Conservation (phyloP, 1,140 invertebrate species). For the Plectrocnemia conspersa region DNA sequence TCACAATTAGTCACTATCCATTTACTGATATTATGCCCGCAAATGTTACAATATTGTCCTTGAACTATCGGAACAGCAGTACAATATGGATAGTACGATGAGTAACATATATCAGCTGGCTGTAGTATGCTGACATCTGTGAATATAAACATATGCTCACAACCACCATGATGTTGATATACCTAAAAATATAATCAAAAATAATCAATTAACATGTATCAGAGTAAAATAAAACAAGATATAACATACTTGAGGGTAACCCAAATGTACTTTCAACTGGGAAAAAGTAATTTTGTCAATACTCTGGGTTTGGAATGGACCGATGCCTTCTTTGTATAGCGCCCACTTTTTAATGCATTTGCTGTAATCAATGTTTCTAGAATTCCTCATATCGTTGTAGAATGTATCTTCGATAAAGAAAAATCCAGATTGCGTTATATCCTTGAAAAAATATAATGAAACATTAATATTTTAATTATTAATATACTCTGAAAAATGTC, state of each 20-base stretch:
- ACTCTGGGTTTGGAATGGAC: slow-evolving; percentile 51
- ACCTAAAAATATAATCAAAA: slow-evolving; percentile 52
- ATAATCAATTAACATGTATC: slow-evolving; percentile 10
- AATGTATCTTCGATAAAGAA: slow-evolving; percentile 76
- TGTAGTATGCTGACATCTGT: slow-evolving; percentile 61
- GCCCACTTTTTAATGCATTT: slow-evolving; percentile 63
- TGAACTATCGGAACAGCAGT: slow-evolving; percentile 43
- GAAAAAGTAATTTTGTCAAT: slow-evolving; percentile 63
- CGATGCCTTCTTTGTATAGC: slow-evolving; percentile 44
- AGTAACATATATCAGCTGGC: slow-evolving; percentile 45
- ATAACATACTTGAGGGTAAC: slow-evolving; percentile 56
- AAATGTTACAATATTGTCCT: slow-evolving; percentile 53
- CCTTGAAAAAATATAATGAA: slow-evolving; percentile 46
- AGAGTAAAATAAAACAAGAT: slow-evolving; percentile 1
- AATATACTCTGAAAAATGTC: neutral
- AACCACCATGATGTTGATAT: slow-evolving; percentile 83
- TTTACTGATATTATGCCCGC: slow-evolving; percentile 47
- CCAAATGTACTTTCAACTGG: slow-evolving; percentile 62
- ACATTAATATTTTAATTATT: slow-evolving; percentile 7
- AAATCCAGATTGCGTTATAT: slow-evolving; percentile 66
- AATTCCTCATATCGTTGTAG: slow-evolving; percentile 66
- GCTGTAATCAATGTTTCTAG: slow-evolving; percentile 60
- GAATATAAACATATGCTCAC: slow-evolving; percentile 80
- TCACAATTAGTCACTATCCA: slow-evolving; percentile 58
- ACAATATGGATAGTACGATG: slow-evolving; percentile 52